Evolutionary conservation across 1,140 invertebrate genomes (phyloP).

Genomic region (Diorhabda elongata): DNA sequence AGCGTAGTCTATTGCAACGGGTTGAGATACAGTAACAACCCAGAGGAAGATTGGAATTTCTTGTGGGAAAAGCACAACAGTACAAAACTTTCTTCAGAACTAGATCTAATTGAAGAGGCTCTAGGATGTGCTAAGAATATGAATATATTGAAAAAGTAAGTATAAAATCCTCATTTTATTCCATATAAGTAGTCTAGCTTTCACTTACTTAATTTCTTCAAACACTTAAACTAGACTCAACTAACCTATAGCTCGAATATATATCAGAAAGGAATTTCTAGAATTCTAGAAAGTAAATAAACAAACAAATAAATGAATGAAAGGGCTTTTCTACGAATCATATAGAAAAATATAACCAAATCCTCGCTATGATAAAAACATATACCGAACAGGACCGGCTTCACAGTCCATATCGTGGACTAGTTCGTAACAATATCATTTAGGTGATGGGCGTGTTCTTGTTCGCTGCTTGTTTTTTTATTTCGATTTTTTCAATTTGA

Average conservation of each 20-base stretch:
- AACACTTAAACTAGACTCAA: neutral
- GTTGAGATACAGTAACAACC: constrained; percentile 44
- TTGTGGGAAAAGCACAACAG: constrained; percentile 52
- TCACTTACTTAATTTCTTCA: no score
- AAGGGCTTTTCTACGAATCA: neutral
- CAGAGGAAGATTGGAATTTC: constrained; percentile 47
- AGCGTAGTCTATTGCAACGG: constrained; percentile 57
- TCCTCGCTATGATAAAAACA: neutral
- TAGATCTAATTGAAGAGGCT: constrained; percentile 53
- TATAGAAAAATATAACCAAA: neutral
- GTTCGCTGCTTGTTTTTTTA: neutral
- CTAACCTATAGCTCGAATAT: neutral
- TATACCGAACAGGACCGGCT: neutral
- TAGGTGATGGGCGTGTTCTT: neutral
- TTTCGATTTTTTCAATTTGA: neutral
- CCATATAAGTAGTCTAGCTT: neutral
- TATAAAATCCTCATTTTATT: neutral
- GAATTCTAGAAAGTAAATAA: no score
- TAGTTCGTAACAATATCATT: no score
- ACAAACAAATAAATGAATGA: neutral
- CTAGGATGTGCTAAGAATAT: constrained; percentile 55
- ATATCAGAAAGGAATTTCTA: neutral
- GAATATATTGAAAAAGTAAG: constrained; percentile 47
- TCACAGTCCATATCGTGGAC: no score
- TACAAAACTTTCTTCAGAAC: constrained; percentile 52